Evolutionary conservation across 2,888 invertebrate genomes (phyloP).

Genomic region (Tenthredo mesomela): DNA sequence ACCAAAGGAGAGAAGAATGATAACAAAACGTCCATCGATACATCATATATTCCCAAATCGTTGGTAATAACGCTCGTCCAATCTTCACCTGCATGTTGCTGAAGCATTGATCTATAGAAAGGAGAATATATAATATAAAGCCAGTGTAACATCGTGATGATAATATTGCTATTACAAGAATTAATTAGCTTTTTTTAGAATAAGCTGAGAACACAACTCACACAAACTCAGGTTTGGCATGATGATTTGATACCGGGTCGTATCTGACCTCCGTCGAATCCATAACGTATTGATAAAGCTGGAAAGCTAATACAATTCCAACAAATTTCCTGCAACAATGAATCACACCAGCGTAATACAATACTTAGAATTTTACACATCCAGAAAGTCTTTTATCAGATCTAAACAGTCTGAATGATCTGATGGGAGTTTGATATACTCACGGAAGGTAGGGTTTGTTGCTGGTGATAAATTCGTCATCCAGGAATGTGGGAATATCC

Average conservation of each 20-base stretch:
- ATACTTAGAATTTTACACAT: not conserved
- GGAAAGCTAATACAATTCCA: constrained; percentile 70
- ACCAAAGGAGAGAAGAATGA: constrained; percentile 68
- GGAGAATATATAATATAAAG: not conserved
- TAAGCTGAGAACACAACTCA: constrained; percentile 60
- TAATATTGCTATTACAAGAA: not conserved
- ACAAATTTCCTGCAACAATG: constrained; percentile 67
- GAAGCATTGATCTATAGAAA: constrained; percentile 67
- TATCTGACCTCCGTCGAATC: constrained; percentile 65
- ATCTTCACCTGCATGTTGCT: constrained; percentile 62
- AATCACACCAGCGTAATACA: not conserved
- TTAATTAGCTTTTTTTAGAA: not conserved
- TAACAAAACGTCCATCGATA: constrained; percentile 62
- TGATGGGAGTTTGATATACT: constrained; percentile 58
- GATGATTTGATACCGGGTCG: constrained; percentile 59
- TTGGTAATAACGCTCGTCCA: constrained; percentile 65
- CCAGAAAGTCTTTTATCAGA: not conserved
- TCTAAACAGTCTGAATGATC: not conserved
- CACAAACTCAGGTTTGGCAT: constrained; percentile 64
- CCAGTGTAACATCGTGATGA: not conserved
- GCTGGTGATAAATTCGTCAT: constrained; percentile 68
- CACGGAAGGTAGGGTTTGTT: constrained; percentile 73
- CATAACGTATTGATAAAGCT: constrained; percentile 68
- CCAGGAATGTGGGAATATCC: constrained; percentile 68
- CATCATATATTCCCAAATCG: constrained; percentile 63